Conservation (phyloP, 2,888 invertebrate species). For the Rugalucina vietnamica region DNA sequence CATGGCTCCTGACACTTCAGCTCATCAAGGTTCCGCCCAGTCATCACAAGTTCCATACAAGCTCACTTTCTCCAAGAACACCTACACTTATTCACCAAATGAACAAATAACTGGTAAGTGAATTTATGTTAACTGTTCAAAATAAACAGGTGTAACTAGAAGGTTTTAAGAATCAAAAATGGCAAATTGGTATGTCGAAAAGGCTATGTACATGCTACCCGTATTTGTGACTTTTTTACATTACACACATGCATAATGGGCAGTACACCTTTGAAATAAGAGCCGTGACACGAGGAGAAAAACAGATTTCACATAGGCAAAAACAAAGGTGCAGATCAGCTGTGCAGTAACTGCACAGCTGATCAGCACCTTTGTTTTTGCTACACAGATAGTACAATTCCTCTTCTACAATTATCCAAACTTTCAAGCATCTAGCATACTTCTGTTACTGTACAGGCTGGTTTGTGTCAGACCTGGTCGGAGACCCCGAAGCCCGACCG, state of each 20-base stretch:
- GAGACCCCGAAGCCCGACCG: no score
- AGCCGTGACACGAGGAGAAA: not conserved
- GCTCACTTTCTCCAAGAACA: not conserved
- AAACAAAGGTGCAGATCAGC: no score
- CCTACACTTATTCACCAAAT: conserved; percentile 8
- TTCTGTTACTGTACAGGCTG: no score
- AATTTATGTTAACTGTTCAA: not conserved
- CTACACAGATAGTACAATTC: no score
- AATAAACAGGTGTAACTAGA: not conserved
- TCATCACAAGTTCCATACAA: not conserved
- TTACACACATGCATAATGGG: not conserved
- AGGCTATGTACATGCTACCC: not conserved
- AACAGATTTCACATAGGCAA: no score
- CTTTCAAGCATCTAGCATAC: no score
- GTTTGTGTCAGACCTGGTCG: no score
- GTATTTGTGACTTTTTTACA: not conserved
- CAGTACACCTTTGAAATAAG: not conserved
- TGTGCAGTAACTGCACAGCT: no score
- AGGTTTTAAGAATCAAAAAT: not conserved
- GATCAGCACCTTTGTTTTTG: no score
- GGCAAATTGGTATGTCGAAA: not conserved
- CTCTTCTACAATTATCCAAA: no score
- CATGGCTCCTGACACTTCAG: conserved; percentile 15
- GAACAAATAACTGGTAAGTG: conserved; percentile 13
- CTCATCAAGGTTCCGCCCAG: not conserved